Base-by-base conservation (phyloP, 2,888 invertebrate genomes). In the Xestia xanthographa region DNA sequence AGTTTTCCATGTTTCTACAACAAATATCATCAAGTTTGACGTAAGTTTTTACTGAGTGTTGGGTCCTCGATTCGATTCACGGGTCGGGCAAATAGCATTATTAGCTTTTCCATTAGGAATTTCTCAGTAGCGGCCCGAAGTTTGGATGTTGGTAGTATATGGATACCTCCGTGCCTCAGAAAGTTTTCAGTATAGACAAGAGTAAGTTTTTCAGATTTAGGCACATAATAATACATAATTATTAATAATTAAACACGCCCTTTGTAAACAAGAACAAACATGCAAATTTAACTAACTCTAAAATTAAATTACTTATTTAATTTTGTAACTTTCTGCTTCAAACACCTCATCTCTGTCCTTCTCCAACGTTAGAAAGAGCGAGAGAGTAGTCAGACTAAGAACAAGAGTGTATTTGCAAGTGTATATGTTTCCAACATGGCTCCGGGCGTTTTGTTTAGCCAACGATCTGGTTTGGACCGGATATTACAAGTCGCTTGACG, bases 401-500 rank as follows among this genome's bases (percentile, higher is more conserved):
- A 84, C 72, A 82, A 73, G 60, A 75, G 62, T 53, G 69, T 75
- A 82, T 82, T 71, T 83, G 77, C 72, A 81, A 83, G 76, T 79
- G 82, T 86, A 76, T 86, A 84, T 81, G 75, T 82, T 79, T 41
- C 66, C 65, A 85, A 58, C 66, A 72, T 75, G 79, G 87, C 89
- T 29, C 53, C 58, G 78, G 84, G 88, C 86, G 89, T 85, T 87
- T 86, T 91, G 89, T 89, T 88, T 87, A 82, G 86, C 58, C 84
- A 60, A 68, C 75, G 80, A 83, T 84, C 88, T 82, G 84, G 86
- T 84, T 89, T 88, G 84, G 87, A 85, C 92, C 93, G 93, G 93
- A 93, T 93, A 93, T 93, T 93, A 93, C 92, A 89, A 90, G 82
- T 68, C 86, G 85, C 84, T 82, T 83, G 83, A 70, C 82, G 85